phyloP scores from a whole-genome alignment of 2,888 invertebrate genomes.

The Rhagonycha lutea region DNA sequence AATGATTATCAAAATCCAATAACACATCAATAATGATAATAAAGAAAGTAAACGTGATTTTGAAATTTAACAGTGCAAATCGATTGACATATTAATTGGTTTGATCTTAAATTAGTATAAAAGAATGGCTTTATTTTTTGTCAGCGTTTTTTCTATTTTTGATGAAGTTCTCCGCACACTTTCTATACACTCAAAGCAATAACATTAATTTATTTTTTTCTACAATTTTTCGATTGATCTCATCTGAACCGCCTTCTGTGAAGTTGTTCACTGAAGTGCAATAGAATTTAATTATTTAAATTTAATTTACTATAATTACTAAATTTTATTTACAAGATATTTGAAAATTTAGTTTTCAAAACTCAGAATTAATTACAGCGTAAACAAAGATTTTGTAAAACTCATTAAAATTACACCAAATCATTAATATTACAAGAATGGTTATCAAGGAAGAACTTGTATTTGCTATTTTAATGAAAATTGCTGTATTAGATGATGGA shows the following conservation, averaged over 20 bases:
- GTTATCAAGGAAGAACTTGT: not conserved
- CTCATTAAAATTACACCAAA: not conserved
- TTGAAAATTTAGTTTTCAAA: not conserved
- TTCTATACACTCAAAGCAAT: not conserved
- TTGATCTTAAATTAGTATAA: not conserved
- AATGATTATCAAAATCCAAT: not conserved
- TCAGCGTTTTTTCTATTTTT: not conserved
- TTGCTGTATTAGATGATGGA: not conserved
- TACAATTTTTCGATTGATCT: not conserved
- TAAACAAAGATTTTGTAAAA: not conserved
- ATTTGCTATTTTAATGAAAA: not conserved
- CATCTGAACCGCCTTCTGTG: not conserved
- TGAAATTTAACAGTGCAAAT: not conserved
- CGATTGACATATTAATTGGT: not conserved
- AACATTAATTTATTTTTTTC: not conserved
- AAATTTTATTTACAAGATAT: not conserved
- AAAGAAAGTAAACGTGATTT: not conserved
- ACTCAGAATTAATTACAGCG: not conserved
- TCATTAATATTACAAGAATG: not conserved
- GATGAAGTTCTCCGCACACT: not conserved
- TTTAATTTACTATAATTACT: not conserved
- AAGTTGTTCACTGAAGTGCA: not conserved
- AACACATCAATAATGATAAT: not conserved
- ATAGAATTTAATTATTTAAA: not conserved
- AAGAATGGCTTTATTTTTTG: not conserved